These are phyloP conservation scores for Scortum barcoo DNA, from an alignment of 2,113 vertebrate species.

Conservation along the genomic window DNA sequence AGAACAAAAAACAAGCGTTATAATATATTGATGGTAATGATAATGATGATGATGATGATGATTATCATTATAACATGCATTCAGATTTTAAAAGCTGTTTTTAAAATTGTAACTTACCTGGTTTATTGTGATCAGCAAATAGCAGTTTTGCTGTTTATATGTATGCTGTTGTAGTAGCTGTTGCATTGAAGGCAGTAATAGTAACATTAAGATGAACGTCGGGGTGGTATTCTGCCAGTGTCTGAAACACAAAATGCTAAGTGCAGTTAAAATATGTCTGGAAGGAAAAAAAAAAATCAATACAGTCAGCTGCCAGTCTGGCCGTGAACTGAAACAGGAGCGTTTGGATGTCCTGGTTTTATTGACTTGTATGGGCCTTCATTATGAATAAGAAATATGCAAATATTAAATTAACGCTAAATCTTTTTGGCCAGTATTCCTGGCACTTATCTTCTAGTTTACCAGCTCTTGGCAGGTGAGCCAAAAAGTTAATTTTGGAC, in stretches of 20 bases:
- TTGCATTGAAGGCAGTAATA: not conserved
- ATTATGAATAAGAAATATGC: constrained; percentile 30
- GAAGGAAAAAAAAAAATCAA: not conserved
- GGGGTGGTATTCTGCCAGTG: not conserved
- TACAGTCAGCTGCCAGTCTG: constrained; percentile 12
- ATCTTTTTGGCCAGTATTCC: constrained; percentile 26
- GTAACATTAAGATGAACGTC: not conserved
- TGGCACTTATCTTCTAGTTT: constrained; percentile 13
- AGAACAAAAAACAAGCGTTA: constrained; percentile 21
- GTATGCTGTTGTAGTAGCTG: not conserved
- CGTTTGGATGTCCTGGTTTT: constrained; percentile 7
- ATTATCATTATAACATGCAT: not conserved
- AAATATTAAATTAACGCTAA: constrained; percentile 39
- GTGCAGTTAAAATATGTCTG: constrained; percentile 28
- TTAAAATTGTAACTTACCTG: too few species aligned
- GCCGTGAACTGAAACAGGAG: not conserved
- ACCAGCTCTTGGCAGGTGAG: constrained; percentile 18
- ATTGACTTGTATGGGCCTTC: constrained; percentile 4
- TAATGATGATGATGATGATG: too few species aligned
- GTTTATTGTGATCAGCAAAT: not conserved
- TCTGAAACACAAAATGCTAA: constrained; percentile 12
- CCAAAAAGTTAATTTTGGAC: not conserved
- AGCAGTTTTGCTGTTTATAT: not conserved
- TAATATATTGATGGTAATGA: not conserved
- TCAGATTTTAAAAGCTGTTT: not conserved